These are phyloP conservation scores for Sthenelais limicola DNA, from an alignment of 2,888 invertebrate genomes.

Conservation along the genomic window DNA sequence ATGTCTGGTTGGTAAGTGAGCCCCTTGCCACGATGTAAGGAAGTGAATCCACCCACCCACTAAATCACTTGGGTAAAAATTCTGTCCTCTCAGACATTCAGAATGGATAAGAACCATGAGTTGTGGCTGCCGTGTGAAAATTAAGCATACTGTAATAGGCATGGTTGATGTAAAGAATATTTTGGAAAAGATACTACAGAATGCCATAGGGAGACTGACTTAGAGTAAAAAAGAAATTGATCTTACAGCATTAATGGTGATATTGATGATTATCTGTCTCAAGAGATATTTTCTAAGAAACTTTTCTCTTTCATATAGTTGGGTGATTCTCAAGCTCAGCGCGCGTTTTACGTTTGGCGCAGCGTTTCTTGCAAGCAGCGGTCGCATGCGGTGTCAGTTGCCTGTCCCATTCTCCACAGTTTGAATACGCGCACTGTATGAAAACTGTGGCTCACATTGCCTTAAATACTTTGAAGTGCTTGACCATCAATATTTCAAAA, in stretches of 20 bases:
- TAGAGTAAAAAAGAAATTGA: slow-evolving; percentile 20
- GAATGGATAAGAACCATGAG: slow-evolving; percentile 12
- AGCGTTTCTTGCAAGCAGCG: slow-evolving; percentile 39
- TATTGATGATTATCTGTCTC: slow-evolving; percentile 22
- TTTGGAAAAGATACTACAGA: slow-evolving; percentile 24
- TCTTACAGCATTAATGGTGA: slow-evolving; percentile 25
- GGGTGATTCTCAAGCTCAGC: slow-evolving; percentile 42
- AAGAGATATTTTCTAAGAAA: slow-evolving; percentile 37
- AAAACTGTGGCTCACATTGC: too few relatives aligned
- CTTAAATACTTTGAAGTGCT: too few relatives aligned
- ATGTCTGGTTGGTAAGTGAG: slow-evolving; percentile 16
- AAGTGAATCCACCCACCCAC: too few relatives aligned
- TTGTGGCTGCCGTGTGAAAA: not conserved
- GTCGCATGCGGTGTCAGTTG: slow-evolving; percentile 35
- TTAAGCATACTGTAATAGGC: slow-evolving; percentile 17
- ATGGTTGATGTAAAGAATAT: slow-evolving; percentile 5
- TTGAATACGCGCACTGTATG: slow-evolving; percentile 14
- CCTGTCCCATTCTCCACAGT: slow-evolving; percentile 21
- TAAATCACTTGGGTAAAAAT: too few relatives aligned
- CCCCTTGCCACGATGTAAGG: slow-evolving; percentile 4
- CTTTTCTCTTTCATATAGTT: slow-evolving; percentile 44
- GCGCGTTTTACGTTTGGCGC: slow-evolving; percentile 32
- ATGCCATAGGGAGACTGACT: slow-evolving; percentile 34
- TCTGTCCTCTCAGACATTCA: slow-evolving; percentile 25
- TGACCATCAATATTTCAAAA: too few relatives aligned